Evolutionary conservation across 2,797 vertebrate species (phyloP), one percentile per base, ranked within the genome.

Genomic region (Varecia variegata): DNA sequence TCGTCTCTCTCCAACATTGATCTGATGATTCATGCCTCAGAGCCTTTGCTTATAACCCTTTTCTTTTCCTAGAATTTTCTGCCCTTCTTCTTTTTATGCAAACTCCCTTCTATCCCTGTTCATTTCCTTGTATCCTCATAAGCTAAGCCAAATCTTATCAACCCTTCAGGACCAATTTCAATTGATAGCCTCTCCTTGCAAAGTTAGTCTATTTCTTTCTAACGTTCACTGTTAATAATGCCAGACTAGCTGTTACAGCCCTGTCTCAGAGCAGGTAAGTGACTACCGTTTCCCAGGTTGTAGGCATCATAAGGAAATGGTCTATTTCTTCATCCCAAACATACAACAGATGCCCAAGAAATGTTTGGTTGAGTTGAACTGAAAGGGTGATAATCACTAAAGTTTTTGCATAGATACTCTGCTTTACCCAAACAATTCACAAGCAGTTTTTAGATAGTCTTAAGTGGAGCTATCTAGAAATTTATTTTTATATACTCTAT

Each of bases 1-100:
- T n/a, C 1, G 0, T 23, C 8, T 73, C 23, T 38, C 47, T 35
- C 0, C 40, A 40, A 7, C 1, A 0, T 0, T 68, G 54, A 52
- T 14, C 54, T 58, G 17, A 45, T 83, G 68, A 5, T 32, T 62
- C 5, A 32, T 27, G 38, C 56, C 30, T 68, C 10, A 32, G 65
- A 79, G 38, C 20, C 77, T 92, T 83, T 90, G 21, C 27, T 47
- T n/a, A 40, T 81, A 32, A 32, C 14, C 13, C 7, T 50, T 10
- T 30, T 47, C 21, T 96, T 88, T 87, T 74, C 27, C 21, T 60
- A 70, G 86, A 81, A 73, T 10, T 9, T 74, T 88, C 45, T 56
- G 60, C 38, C n/a, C 2, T 3, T 32, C 56, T n/a, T 52, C 10
- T 32, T 40, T 68, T 56, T 45, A 56, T 38, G 6, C 23, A 15